phyloP scores from a whole-genome alignment of 2,797 vertebrate species.

The Oryzias dopingdopingensis region DNA sequence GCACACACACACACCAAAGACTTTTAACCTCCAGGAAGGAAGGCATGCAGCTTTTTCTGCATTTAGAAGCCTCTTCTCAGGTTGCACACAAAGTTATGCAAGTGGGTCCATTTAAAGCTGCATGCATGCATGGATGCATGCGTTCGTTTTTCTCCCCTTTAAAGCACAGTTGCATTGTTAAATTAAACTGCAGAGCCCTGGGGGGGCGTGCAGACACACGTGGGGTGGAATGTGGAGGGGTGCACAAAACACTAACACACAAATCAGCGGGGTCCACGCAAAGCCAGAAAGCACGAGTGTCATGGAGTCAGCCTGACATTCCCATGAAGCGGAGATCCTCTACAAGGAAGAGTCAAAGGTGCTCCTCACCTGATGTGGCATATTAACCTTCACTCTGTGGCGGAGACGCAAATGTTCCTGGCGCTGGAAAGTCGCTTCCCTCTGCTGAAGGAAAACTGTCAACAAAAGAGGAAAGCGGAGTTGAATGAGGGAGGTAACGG shows the following conservation, averaged over 20 bases:
- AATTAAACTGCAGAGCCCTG: slow-evolving; percentile 28
- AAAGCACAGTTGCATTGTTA: slow-evolving; percentile 4
- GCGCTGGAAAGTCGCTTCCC: slow-evolving; percentile 28
- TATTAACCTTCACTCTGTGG: slow-evolving; percentile 63
- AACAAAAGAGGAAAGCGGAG: slow-evolving; percentile 50
- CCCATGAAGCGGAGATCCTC: no score
- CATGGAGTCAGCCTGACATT: no score
- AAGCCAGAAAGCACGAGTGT: no score
- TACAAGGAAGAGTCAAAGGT: no score
- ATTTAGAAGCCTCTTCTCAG: not conserved
- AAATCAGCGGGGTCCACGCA: slow-evolving; percentile 21
- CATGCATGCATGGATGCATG: not conserved
- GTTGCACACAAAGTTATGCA: slow-evolving; percentile 1
- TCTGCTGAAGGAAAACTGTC: slow-evolving; percentile 60
- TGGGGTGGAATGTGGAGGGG: slow-evolving; percentile 58
- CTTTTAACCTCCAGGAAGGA: slow-evolving; percentile 31
- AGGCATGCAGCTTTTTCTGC: slow-evolving; percentile 15
- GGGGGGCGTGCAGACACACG: slow-evolving; percentile 44
- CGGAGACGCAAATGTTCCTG: no score
- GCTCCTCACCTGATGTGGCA: slow-evolving; percentile 72
- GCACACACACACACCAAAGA: slow-evolving; percentile 23
- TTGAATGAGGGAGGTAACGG: slow-evolving; percentile 54
- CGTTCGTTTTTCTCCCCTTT: not conserved
- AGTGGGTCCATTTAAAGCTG: no score
- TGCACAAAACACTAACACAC: slow-evolving; percentile 57